Percentiles rank a stretch among this genome's conserved stretches.
Evolutionary conservation across 2,797 vertebrate genomes (phyloP).

Genomic region (Falco novaeseelandiae): DNA sequence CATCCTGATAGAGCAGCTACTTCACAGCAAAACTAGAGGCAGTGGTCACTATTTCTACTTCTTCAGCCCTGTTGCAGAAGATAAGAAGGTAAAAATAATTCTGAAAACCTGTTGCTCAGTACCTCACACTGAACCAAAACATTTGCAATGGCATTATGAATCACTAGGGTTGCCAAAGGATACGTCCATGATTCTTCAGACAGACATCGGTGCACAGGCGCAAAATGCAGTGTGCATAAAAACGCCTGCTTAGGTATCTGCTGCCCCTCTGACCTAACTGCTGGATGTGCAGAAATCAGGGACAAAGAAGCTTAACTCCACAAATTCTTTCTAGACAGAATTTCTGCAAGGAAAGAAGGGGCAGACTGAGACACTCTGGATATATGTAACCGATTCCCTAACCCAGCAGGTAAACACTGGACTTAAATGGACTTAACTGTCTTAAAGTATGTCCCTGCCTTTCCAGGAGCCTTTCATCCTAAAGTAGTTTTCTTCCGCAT

Average conservation of each 20-base stretch:
- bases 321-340: background rate
- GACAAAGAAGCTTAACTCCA: background rate
- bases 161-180: background rate
- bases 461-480: background rate
- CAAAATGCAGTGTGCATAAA: too few species aligned
- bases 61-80: background rate
- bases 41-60: background rate
- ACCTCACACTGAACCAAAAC: background rate
- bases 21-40: background rate
- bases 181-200: accelerated
- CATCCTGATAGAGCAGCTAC: background rate
- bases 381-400: background rate
- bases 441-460: background rate
- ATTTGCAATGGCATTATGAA: background rate
- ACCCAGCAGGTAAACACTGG: background rate
- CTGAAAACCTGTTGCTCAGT: background rate
- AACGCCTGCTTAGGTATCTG: background rate
- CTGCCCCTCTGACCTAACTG: background rate
- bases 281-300: background rate
- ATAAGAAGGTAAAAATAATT: background rate
- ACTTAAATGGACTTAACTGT: background rate
- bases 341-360: background rate
- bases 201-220: background rate
- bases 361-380: background rate
- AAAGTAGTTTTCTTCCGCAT: background rate